A percentile compares a stretch with the other conserved stretches of the same genome.
Conservation (phyloP, 2,888 invertebrate genomes). For the Tetranychus truncatus region DNA sequence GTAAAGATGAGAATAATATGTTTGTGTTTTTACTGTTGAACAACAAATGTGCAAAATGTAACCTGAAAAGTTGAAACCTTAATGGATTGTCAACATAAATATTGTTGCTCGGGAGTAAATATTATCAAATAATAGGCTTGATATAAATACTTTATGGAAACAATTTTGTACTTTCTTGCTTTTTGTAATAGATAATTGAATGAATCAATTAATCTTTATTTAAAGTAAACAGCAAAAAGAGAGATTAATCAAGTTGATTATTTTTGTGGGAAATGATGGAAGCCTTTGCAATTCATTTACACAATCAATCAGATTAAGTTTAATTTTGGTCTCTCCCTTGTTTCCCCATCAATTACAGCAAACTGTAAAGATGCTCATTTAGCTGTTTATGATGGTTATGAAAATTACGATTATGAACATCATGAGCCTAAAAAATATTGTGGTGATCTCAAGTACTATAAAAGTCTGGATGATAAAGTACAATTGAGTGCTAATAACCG, state of each 20-base stretch:
- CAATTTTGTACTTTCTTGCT: background rate
- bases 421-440: conserved; percentile 32
- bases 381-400: conserved; percentile 34
- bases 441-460: conserved; percentile 35
- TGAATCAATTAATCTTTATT: too few relatives aligned
- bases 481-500: conserved; percentile 33
- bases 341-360: conserved; percentile 25
- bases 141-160: background rate
- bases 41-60: background rate
- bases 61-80: too few relatives aligned
- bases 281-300: too few relatives aligned
- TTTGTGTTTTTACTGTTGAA: background rate
- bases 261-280: too few relatives aligned
- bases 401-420: conserved; percentile 25
- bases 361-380: conserved; percentile 35
- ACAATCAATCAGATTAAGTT: conserved; percentile 7
- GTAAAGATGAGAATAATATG: too few relatives aligned
- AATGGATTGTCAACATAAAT: too few relatives aligned
- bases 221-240: too few relatives aligned
- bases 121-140: too few relatives aligned
- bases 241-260: too few relatives aligned
- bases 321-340: too few relatives aligned
- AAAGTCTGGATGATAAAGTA: conserved; percentile 34
- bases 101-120: too few relatives aligned
- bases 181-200: too few relatives aligned